These are phyloP conservation scores for Pituophis catenifer DNA, from an alignment of 2,113 vertebrate genomes.

Conservation along the genomic window DNA sequence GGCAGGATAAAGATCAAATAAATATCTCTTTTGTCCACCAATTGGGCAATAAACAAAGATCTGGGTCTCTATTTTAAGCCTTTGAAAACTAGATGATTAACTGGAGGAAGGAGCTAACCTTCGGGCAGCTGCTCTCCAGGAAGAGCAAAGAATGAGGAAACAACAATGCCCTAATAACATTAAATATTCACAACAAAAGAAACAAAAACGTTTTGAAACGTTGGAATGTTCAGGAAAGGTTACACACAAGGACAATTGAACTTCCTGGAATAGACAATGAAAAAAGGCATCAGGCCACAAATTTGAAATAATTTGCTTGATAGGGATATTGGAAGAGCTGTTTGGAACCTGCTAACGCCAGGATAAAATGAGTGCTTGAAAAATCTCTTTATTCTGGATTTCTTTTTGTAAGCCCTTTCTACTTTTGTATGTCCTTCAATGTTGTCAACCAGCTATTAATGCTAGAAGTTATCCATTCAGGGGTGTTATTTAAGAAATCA, in stretches of 20 bases:
- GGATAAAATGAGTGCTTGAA: not conserved
- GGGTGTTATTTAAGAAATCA: not conserved
- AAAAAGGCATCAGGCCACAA: not conserved
- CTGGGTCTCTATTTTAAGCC: not conserved
- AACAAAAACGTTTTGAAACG: not conserved
- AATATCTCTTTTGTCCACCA: not conserved
- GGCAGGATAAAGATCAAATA: not conserved
- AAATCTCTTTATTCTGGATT: not conserved
- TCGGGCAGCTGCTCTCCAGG: not conserved
- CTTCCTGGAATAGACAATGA: not conserved
- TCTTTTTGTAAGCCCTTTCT: not conserved
- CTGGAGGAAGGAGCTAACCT: not conserved
- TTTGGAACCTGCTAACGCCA: not conserved
- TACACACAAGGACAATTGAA: not conserved
- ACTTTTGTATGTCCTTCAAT: not conserved
- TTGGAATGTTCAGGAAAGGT: not conserved
- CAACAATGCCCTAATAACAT: not conserved
- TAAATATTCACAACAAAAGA: not conserved
- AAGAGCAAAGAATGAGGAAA: not conserved
- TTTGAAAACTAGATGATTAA: not conserved
- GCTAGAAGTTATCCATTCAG: not conserved
- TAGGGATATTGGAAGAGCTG: not conserved
- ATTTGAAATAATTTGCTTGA: not conserved
- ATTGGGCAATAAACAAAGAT: not conserved
- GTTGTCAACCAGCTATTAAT: not conserved